Conservation (phyloP, 2,888 invertebrate species). For the Pachymerium ferrugineum region DNA sequence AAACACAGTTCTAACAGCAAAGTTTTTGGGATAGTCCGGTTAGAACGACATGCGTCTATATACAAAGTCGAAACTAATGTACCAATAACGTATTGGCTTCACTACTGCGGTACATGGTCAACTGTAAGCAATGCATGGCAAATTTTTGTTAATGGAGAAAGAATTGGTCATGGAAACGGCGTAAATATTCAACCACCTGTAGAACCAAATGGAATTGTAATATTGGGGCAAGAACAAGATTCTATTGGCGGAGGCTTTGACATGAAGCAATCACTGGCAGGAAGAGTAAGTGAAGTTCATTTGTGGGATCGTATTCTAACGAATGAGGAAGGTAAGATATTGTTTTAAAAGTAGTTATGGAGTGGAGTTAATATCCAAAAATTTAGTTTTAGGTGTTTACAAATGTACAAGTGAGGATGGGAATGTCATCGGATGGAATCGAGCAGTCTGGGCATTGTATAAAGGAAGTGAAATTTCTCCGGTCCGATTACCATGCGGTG, state of each 20-base stretch:
- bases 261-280: neutral
- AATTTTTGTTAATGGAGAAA: neutral
- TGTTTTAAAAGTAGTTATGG: neutral
- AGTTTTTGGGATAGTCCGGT: neutral
- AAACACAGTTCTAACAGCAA: neutral
- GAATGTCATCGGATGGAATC: neutral
- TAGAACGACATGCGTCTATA: neutral
- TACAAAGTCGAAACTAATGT: neutral
- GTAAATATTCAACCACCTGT: neutral
- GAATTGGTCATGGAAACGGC: neutral
- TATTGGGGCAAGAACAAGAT: neutral
- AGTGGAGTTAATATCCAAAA: neutral
- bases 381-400: neutral
- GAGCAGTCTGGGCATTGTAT: neutral
- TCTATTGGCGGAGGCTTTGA: neutral
- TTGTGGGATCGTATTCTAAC: neutral
- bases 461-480: neutral
- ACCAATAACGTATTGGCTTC: neutral
- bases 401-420: neutral
- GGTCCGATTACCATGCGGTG: neutral
- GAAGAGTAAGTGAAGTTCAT: neutral
- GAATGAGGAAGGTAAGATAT: neutral
- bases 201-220: neutral
- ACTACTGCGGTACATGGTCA: neutral
- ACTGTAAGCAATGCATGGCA: neutral